Evolutionary conservation across 2,888 invertebrate species (phyloP).

Genomic region (Brachynemurus nebulosus): DNA sequence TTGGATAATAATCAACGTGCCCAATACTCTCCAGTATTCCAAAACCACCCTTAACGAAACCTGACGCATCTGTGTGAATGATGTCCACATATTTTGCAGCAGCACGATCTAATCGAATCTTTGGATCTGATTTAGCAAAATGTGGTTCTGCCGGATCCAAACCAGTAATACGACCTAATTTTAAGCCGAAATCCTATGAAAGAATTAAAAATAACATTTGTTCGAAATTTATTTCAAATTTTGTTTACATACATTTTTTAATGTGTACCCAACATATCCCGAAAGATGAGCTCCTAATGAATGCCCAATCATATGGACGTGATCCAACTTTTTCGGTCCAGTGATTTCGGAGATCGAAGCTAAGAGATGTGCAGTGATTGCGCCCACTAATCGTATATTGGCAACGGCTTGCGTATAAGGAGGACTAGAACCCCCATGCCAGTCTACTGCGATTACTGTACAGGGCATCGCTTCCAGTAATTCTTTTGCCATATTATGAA

Average conservation of each 20-base stretch:
- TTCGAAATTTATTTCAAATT: no score
- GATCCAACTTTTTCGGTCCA: constrained; percentile 37
- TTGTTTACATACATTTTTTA: constrained; percentile 47
- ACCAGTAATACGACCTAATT: constrained; percentile 68
- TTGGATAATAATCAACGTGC: constrained; percentile 85
- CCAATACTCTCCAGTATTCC: constrained; percentile 73
- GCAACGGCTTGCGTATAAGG: constrained; percentile 88
- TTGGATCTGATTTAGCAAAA: constrained; percentile 64
- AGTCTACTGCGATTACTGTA: constrained; percentile 69
- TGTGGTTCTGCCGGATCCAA: constrained; percentile 89
- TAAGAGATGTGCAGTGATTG: constrained; percentile 62
- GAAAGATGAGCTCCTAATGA: constrained; percentile 74
- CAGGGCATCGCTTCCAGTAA: constrained; percentile 56
- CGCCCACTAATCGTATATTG: constrained; percentile 75
- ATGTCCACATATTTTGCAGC: constrained; percentile 85
- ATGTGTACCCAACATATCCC: constrained; percentile 67
- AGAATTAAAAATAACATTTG: constrained; percentile 4
- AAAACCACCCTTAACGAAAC: constrained; percentile 60
- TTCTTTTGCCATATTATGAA: constrained; percentile 54
- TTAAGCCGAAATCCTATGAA: constrained; percentile 47
- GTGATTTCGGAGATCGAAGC: constrained; percentile 32
- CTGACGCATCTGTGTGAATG: constrained; percentile 76
- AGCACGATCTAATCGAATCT: constrained; percentile 70
- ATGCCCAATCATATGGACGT: constrained; percentile 75
- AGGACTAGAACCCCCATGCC: constrained; percentile 74